Evolutionary conservation across 2,113 vertebrate genomes (phyloP), one percentile per base, ranked within the genome.

Genomic region (Leptobrachium leishanense): DNA sequence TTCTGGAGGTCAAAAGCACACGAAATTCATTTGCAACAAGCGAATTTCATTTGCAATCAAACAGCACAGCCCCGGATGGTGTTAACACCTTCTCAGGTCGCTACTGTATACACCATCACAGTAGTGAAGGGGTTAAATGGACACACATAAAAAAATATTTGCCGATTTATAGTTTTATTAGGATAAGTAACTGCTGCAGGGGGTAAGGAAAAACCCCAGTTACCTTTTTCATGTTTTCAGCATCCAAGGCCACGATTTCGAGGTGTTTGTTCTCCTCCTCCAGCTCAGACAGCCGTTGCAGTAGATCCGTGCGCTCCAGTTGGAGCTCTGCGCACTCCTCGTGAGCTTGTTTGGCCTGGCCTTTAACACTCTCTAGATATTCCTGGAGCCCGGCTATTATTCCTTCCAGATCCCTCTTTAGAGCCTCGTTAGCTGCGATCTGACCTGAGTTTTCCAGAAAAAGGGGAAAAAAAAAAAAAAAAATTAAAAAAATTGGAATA

Each of bases 311-410:
- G 13, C 93, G 95, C 53, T 98, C 95, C 11, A 84, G 87, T 84
- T 90, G 87, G 31, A 98, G 82, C 68, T 86, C 88, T 40, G 84
- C 84, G 64, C 94, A 95, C 6, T 95, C 91, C 41, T 89, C 90
- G 65, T 85, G 90, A 75, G 93, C 90, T 41, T 84, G 86, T 41
- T 79, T 81, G 54, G 95, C 96, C 87, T 97, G 95, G 63, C 86
- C 84, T 82, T 95, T 96, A 41, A 97, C 86, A 2, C 90, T 89
- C 42, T 89, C 85, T 83, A 98, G 89, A 74, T 98, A 96, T 40
- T 95, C 92, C 82, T 98, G 96, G 43, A 98, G 87, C 5, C 96
- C 96, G 65, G 4, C 74, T 77, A 98, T 95, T 71, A 98, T 90
- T 8, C 91, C 90, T 88, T 97, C 93, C 79, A 98, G 85, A 77